These are phyloP conservation scores for Drosophila setosimentum DNA, from an alignment of 2,888 invertebrate species.

Conservation along the genomic window DNA sequence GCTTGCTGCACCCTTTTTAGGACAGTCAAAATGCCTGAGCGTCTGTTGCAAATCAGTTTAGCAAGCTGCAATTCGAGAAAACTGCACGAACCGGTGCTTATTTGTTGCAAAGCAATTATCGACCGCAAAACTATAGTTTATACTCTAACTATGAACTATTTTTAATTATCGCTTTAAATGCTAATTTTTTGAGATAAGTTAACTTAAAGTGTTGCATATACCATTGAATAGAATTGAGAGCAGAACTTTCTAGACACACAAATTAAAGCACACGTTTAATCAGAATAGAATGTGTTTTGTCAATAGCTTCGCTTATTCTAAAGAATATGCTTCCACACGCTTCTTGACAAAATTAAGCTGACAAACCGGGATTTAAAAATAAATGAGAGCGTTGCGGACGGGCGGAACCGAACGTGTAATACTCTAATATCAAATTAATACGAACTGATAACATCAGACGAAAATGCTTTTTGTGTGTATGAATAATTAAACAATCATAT, in stretches of 20 bases:
- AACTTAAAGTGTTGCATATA: not conserved
- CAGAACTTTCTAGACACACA: not conserved
- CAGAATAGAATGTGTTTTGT: not conserved
- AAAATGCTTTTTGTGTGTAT: not conserved
- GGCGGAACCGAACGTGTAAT: not conserved
- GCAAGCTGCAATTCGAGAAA: not conserved
- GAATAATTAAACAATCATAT: not conserved
- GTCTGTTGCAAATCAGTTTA: not conserved
- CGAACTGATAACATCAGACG: not conserved
- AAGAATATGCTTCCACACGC: not conserved
- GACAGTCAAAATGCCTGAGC: not conserved
- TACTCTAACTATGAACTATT: not conserved
- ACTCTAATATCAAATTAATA: not conserved
- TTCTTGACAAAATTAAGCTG: not conserved
- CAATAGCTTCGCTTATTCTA: not conserved
- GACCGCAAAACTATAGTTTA: not conserved
- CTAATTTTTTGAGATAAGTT: not conserved
- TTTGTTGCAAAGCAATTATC: constrained; percentile 7
- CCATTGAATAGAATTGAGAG: not conserved
- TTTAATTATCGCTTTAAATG: constrained; percentile 4
- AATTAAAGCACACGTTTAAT: not conserved
- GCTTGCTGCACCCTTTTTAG: constrained; percentile 1
- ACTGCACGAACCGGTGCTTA: not conserved
- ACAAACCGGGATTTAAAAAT: not conserved
- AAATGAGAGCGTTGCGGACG: not conserved